Conservation (phyloP, 2,797 vertebrate species). For the Myripristis murdjan region DNA sequence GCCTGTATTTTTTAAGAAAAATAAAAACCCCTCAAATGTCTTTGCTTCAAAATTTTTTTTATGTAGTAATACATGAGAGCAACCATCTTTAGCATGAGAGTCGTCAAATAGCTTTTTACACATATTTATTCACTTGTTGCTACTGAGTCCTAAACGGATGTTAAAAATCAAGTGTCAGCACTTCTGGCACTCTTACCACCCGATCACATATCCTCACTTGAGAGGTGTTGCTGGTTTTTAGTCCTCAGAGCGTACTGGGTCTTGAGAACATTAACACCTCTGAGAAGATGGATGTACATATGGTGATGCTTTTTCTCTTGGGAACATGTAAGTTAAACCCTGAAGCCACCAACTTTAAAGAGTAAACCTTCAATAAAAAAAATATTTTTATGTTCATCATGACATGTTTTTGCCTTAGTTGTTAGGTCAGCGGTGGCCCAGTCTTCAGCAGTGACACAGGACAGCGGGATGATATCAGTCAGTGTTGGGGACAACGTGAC, state of each 20-base stretch:
- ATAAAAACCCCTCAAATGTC: too few relatives aligned
- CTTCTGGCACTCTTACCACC: slow-evolving; percentile 27
- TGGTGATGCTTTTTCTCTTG: slow-evolving; percentile 21
- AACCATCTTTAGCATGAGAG: too few relatives aligned
- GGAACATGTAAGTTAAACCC: slow-evolving; percentile 48
- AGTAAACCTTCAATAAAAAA: not conserved
- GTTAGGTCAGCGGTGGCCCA: slow-evolving; percentile 14
- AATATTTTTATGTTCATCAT: not conserved
- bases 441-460: slow-evolving; percentile 16
- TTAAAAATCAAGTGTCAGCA: not conserved
- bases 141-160: not conserved
- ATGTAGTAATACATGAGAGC: too few relatives aligned
- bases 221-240: not conserved
- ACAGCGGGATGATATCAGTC: slow-evolving; percentile 25
- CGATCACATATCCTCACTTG: slow-evolving; percentile 53
- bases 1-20: too few relatives aligned
- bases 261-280: not conserved
- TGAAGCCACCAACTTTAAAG: fast-evolving
- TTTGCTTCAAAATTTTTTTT: too few relatives aligned
- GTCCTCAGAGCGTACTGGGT: not conserved
- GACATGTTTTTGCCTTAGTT: slow-evolving; percentile 6
- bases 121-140: not conserved
- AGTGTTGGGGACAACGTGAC: slow-evolving; percentile 57
- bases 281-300: slow-evolving; percentile 24
- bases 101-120: too few relatives aligned